Percentiles rank a stretch among this genome's conserved stretches.
phyloP scores from a whole-genome alignment of 1,140 invertebrate species.

The Sitobion miscanthi region DNA sequence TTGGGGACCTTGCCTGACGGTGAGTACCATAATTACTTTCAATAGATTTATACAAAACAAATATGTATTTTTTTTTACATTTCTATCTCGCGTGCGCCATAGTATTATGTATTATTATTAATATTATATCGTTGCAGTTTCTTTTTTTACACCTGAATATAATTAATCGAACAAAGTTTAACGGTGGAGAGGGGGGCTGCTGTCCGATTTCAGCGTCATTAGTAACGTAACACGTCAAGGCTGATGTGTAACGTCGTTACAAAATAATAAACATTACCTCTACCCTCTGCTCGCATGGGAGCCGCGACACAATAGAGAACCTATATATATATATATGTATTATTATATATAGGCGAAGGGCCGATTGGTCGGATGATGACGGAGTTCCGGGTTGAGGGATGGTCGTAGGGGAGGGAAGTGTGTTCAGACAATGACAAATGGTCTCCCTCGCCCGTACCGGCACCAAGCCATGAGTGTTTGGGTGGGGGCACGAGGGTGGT shows the following conservation, averaged over 20 bases:
- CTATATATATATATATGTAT: not conserved
- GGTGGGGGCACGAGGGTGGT: not conserved
- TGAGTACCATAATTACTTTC: conserved; percentile 68
- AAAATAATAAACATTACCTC: conserved; percentile 54
- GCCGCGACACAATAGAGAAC: conserved; percentile 32
- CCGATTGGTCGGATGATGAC: conserved; percentile 29
- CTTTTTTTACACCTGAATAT: conserved; percentile 27
- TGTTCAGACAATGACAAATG: conserved; percentile 53
- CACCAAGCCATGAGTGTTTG: not conserved
- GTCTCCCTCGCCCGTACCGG: not conserved
- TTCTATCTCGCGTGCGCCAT: not conserved
- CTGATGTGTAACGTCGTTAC: conserved; percentile 50
- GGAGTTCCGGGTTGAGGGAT: not conserved
- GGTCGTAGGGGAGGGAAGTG: not conserved
- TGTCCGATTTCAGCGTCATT: conserved; percentile 51
- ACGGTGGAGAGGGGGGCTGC: not conserved
- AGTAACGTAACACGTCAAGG: conserved; percentile 49
- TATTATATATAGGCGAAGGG: not conserved
- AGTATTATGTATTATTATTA: conserved; percentile 10
- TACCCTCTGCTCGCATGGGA: not conserved
- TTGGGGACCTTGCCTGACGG: conserved; percentile 95
- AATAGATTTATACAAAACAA: conserved; percentile 9
- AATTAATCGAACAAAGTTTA: conserved; percentile 53
- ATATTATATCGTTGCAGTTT: not conserved
- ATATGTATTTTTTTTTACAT: not conserved